Base-by-base conservation (phyloP, 1,140 invertebrate genomes). In the Phortica variegata region DNA sequence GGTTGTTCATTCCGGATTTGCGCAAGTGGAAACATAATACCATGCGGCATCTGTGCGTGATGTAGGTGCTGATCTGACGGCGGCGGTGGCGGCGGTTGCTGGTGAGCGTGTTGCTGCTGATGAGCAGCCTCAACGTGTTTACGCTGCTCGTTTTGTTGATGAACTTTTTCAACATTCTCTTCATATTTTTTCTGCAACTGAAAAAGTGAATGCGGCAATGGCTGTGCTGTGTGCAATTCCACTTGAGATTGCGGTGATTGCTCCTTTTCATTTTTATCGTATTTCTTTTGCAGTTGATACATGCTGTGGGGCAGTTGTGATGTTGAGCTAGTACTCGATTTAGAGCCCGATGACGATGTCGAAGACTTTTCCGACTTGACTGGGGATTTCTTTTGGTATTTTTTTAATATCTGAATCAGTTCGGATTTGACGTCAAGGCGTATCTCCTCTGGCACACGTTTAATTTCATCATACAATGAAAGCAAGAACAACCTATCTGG, bases 141-240 rank as follows among this genome's bases (percentile, higher is more conserved):
- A 9, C 70, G 71, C 33, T 60, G 63, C 10, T 66, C 61, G 32
- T 54, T 65, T 19, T 65, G 61, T 43, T 71, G 63, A 31, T 72
- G 69, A 6, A 52, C 61, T 43, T 65, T 65, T 8, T 74, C 61
- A 32, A 46, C 55, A 17, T 37, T 61, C 19, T 74, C 71, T 13
- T 71, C 71, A 32, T 74, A 74, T 47, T 74, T 74, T 20, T 74
- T 74, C 17, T 73, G 71, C 21, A 74, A 29, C 39, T 73, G 71
- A 8, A 74, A 74, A 4, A 71, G 49, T 13, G 47, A 13, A 13
- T 54, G 52, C 10, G 70, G 69, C 38, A 73, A 34, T 47, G 71
- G 71, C 41, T 74, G 71, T 1, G 63, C 39, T 2, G 59, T 54
- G 43, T 74, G 71, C 23, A 71, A 36, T 39, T 74, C 71, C 4